phyloP scores from a whole-genome alignment of 2,797 vertebrate species.

The Acanthiza pusilla region DNA sequence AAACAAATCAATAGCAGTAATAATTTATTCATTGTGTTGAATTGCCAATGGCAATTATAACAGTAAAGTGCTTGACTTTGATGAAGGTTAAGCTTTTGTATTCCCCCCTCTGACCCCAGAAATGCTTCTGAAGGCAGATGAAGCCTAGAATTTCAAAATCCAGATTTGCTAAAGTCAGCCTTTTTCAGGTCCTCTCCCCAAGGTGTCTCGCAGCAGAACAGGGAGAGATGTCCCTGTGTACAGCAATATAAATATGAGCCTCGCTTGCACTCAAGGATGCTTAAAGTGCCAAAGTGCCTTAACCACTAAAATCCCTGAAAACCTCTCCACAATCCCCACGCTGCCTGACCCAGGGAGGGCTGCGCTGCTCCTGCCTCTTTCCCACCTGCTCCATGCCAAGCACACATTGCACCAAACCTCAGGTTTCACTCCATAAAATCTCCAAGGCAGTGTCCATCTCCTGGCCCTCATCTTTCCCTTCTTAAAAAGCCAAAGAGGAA shows the following conservation, averaged over 20 bases:
- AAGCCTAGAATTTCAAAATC: neutral
- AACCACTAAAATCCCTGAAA: neutral
- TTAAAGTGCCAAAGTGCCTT: neutral
- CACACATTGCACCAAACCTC: neutral
- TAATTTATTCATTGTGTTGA: constrained; percentile 20
- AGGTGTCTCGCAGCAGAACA: neutral
- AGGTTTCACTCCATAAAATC: neutral
- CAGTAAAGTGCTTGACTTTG: neutral
- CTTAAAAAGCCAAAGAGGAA: neutral
- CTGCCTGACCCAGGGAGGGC: neutral
- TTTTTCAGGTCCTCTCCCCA: neutral
- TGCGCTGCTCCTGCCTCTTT: neutral
- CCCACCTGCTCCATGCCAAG: neutral
- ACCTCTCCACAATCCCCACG: neutral
- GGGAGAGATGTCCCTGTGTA: neutral
- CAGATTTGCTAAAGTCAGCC: neutral
- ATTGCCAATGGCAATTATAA: neutral
- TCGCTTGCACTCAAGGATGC: neutral
- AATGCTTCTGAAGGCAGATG: neutral
- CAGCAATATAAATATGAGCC: neutral
- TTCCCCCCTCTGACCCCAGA: neutral
- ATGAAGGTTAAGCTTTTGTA: neutral
- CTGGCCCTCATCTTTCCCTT: neutral
- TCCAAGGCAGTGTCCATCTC: neutral
- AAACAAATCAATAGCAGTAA: constrained; percentile 23